These are phyloP conservation scores for Xanthorhoe spadicearia DNA, from an alignment of 2,888 invertebrate species.

Conservation along the genomic window DNA sequence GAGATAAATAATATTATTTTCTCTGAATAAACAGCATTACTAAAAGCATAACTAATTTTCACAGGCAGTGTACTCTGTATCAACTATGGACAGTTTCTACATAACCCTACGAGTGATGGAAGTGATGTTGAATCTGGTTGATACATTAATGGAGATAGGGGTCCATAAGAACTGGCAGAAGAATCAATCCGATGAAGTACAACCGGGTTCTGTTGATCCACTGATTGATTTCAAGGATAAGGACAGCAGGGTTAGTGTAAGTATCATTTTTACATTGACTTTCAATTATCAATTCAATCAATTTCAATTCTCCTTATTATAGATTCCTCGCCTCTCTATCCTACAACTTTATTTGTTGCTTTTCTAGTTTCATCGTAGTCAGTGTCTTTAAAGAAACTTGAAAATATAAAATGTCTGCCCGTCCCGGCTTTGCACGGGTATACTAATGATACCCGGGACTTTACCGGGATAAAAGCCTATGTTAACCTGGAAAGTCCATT, in stretches of 20 bases:
- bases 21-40: too few species aligned
- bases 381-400: too few species aligned
- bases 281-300: neutral
- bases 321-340: neutral
- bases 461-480: too few species aligned
- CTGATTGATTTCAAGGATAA: conserved; percentile 72
- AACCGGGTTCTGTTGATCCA: conserved; percentile 68
- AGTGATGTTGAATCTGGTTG: conserved; percentile 95
- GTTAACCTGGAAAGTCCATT: too few species aligned
- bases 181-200: conserved; percentile 68
- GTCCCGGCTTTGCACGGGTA: too few species aligned
- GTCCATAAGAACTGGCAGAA: conserved; percentile 87
- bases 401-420: too few species aligned
- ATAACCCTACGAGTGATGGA: conserved; percentile 96
- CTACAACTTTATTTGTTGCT: neutral
- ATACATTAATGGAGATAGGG: conserved; percentile 95
- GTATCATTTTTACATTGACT: neutral
- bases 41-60: conserved; percentile 22
- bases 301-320: too few species aligned
- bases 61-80: conserved; percentile 94
- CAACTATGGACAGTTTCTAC: conserved; percentile 92
- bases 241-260: conserved; percentile 67
- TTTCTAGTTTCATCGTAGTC: too few species aligned
- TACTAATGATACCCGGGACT: too few species aligned
- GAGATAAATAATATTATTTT: too few species aligned